Base-by-base conservation (phyloP, 2,888 invertebrate genomes). In the Marasmarcha lunaedactyla region DNA sequence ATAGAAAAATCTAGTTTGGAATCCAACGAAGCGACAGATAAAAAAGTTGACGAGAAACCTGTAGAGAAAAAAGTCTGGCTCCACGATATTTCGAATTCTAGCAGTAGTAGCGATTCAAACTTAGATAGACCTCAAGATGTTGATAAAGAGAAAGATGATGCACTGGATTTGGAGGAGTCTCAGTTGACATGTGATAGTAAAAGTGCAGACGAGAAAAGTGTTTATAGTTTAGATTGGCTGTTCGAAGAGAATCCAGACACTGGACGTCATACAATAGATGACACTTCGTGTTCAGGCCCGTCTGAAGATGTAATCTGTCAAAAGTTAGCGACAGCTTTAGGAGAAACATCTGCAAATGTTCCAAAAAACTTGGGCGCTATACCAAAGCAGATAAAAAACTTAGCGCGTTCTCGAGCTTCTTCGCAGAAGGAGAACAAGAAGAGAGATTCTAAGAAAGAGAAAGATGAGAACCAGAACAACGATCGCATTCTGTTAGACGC, bases 321-420 rank as follows among this genome's bases (percentile, higher is more conserved):
- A 42, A 77, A 72, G 58, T 54, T 70, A 46, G 63, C 67, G 41
- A 66, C 54, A 40, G 71, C 79, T 12, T 55, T 81, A 42, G 81
- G 76, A 42, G 83, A 81, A 54, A 63, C 79, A 10, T 85, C 69
- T 49, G 77, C 63, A 49, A 86, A 72, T 55, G 71, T 71, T 51
- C 85, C 88, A 64, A 87, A 88, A 64, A 89, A 88, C 63, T 85
- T 90, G 54, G 90, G 90, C 43, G 90, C 89, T 46, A 89, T 89
- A 65, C 90, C 89, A 42, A 90, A 92, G 67, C 89, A 89, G 69
- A 72, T 83, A 55, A 84, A 79, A 81, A 83, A 81, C 72, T 74
- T 77, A 71, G 73, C 76, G 50, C 64, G 86, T 71, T 63, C 84
- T 54, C 61, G 86, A 55, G 71, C 86, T 48, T 87, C 87, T 25